Evolutionary conservation across 2,113 vertebrate genomes (phyloP), one percentile per base, ranked within the genome.

Genomic region (Marmota monax): DNA sequence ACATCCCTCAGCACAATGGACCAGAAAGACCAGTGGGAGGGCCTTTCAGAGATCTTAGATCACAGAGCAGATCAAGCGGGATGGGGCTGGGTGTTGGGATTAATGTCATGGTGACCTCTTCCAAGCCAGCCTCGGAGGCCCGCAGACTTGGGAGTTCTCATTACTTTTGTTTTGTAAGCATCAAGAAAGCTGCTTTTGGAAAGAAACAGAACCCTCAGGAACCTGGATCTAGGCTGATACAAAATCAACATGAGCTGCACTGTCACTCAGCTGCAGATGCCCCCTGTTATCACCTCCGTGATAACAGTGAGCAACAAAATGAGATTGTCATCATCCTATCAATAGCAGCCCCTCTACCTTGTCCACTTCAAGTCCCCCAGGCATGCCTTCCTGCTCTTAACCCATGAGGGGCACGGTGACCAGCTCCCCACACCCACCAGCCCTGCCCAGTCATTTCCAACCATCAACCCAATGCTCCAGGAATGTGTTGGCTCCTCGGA

Each of bases 131-230:
- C 13, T 22, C 37, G 7, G 22, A 32, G 37, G 23, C 12, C 25
- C 85, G 5, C 48, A 86, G 79, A 79, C 18, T 58, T 13, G 22
- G n/a, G 23, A 63, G 67, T 23, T 10, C 45, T 0, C 14, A 1
- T 37, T 29, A 32, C 16, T 94, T 84, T 85, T 88, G 39, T 96
- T 93, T 88, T 51, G 12, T 74, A 45, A 96, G 73, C 56, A 8
- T 16, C 5, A 53, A n/a, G 79, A 76, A 84, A 92, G 53, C 17
- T 69, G 61, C 27, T 93, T 70, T 79, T n/a, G 61, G 70, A 84
- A 58, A 93, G 51, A 93, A 82, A 70, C 84, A 78, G 74, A 94
- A 78, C 69, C 51, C 29, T 94, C 79, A 85, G 89, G 83, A 56
- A 42, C 63, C 58, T 42, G 20, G 12, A 70, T 79, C 70, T 61